A percentile compares a stretch with the other conserved stretches of the same genome.
phyloP scores from a whole-genome alignment of 1,140 invertebrate species.

The Scaptodrosophila lebanonensis region DNA sequence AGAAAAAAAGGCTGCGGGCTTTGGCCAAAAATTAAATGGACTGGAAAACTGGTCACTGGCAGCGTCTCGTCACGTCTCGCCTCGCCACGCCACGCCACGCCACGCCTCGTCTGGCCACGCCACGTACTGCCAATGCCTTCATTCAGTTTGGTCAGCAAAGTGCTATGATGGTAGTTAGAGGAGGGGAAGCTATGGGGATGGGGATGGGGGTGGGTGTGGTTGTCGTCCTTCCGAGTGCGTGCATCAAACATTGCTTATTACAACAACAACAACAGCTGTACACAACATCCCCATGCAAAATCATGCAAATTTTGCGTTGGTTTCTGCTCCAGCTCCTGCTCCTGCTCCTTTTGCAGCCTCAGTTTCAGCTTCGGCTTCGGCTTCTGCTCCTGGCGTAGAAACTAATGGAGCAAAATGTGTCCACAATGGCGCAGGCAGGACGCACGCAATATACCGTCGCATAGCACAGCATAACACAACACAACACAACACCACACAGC shows the following conservation, averaged over 20 bases:
- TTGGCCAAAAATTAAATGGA: constrained; percentile 61
- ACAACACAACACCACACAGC: neutral
- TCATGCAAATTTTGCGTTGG: constrained; percentile 57
- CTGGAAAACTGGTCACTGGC: constrained; percentile 69
- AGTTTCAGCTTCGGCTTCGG: constrained; percentile 22
- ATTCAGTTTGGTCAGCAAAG: too few species aligned
- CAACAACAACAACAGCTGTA: constrained; percentile 38
- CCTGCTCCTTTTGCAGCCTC: constrained; percentile 31
- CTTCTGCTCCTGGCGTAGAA: constrained; percentile 50
- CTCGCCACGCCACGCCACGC: too few species aligned
- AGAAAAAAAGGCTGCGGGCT: constrained; percentile 56
- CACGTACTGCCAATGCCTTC: too few species aligned
- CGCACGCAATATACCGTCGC: constrained; percentile 13
- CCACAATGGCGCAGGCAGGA: constrained; percentile 33
- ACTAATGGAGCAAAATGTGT: constrained; percentile 74
- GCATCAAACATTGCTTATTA: constrained; percentile 71
- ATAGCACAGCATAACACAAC: constrained; percentile 2
- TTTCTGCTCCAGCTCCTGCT: constrained; percentile 20
- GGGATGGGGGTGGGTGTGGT: constrained; percentile 8
- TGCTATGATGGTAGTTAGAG: too few species aligned
- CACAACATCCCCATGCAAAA: constrained; percentile 38
- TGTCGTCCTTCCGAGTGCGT: constrained; percentile 40
- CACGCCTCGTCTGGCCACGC: too few species aligned
- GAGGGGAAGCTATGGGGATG: too few species aligned
- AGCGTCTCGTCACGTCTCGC: too few species aligned